phyloP scores from a whole-genome alignment of 2,888 invertebrate genomes.

The Drosophila gaucha region DNA sequence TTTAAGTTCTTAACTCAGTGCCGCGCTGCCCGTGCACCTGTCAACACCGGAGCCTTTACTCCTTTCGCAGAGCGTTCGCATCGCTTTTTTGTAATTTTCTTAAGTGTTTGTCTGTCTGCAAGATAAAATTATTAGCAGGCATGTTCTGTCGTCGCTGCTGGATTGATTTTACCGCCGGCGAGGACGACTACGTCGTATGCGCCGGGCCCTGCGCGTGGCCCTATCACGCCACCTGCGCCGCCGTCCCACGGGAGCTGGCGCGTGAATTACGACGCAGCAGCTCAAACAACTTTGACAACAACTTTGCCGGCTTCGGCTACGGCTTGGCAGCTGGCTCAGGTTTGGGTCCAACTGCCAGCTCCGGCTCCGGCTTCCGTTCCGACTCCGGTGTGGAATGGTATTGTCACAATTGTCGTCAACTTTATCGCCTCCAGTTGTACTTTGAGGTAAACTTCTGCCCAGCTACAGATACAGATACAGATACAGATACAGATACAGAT shows the following conservation, averaged over 20 bases:
- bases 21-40: constrained; percentile 47
- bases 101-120: constrained; percentile 59
- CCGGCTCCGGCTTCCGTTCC: not conserved
- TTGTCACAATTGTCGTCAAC: constrained; percentile 81
- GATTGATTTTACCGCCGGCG: constrained; percentile 82
- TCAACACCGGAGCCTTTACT: constrained; percentile 65
- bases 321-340: not conserved
- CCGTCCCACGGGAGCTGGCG: constrained; percentile 72
- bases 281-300: constrained; percentile 11
- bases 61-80: constrained; percentile 35
- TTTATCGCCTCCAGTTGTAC: constrained; percentile 83
- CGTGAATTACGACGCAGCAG: constrained; percentile 50
- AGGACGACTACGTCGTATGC: constrained; percentile 76
- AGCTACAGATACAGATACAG: constrained; percentile 2
- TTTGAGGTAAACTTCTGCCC: constrained; percentile 75
- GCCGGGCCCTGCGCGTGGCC: constrained; percentile 81
- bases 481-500: constrained; percentile 7
- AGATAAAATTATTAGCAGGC: constrained; percentile 62
- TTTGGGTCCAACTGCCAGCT: not conserved
- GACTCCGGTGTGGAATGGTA: constrained; percentile 78
- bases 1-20: constrained; percentile 39
- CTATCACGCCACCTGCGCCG: constrained; percentile 81
- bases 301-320: constrained; percentile 4
- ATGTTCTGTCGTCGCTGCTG: constrained; percentile 84
- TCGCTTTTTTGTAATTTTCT: constrained; percentile 58